Percentiles rank a stretch among this genome's conserved stretches.
These are phyloP conservation scores for Cynaeus angustus DNA, from an alignment of 2,888 invertebrate genomes.

Conservation along the genomic window DNA sequence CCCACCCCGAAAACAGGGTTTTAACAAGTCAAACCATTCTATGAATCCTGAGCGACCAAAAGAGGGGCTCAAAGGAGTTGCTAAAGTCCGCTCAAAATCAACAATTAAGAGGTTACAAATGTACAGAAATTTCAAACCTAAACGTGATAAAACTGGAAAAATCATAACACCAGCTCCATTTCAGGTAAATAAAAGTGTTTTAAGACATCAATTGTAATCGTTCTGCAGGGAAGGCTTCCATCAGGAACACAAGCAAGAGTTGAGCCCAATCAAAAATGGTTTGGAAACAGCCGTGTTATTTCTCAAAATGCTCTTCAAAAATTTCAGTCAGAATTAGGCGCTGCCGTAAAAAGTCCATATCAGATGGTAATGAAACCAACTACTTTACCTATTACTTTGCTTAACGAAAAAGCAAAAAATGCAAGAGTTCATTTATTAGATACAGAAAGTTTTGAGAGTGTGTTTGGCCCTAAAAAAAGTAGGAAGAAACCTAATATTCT, in stretches of 20 bases:
- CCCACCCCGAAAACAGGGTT: slow-evolving; percentile 87
- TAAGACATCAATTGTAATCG: background rate
- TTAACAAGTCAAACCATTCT: slow-evolving; percentile 91
- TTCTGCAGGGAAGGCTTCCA: slow-evolving; percentile 79
- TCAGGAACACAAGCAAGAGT: slow-evolving; percentile 95
- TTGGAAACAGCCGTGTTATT: slow-evolving; percentile 98
- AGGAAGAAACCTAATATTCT: slow-evolving; percentile 91
- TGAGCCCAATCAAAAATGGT: slow-evolving; percentile 99
- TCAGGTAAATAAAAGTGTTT: slow-evolving; percentile 74
- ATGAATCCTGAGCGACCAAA: slow-evolving; percentile 94
- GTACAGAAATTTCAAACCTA: slow-evolving; percentile 98
- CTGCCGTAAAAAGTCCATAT: slow-evolving; percentile 96
- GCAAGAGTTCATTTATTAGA: slow-evolving; percentile 95
- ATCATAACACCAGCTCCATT: slow-evolving; percentile 96
- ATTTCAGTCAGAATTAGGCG: slow-evolving; percentile 95
- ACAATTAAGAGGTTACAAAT: slow-evolving; percentile 98
- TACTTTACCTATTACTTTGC: slow-evolving; percentile 92
- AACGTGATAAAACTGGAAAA: slow-evolving; percentile 91
- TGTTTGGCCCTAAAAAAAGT: slow-evolving; percentile 95
- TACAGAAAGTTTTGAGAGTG: slow-evolving; percentile 94
- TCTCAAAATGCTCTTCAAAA: slow-evolving; percentile 92
- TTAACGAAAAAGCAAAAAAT: slow-evolving; percentile 94
- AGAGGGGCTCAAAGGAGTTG: slow-evolving; percentile 88
- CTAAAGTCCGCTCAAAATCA: slow-evolving; percentile 88
- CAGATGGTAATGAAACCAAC: slow-evolving; percentile 98